These are phyloP conservation scores for Pelochelys cantorii DNA, from an alignment of 2,797 vertebrate species.

Conservation along the genomic window DNA sequence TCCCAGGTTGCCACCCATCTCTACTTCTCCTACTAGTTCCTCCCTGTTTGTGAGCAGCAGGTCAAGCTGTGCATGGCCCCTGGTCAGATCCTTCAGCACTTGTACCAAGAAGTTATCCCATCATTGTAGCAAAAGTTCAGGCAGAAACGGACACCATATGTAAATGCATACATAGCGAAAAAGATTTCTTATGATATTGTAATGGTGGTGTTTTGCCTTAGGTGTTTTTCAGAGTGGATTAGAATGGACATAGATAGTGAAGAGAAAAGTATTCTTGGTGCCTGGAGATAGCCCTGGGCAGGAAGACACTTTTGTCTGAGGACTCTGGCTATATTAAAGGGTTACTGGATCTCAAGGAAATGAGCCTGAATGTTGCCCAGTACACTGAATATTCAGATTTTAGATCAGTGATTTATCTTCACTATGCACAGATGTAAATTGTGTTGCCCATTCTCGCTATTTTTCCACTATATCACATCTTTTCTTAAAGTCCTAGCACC, in stretches of 20 bases:
- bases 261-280: neutral
- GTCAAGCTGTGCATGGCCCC: no score
- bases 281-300: neutral
- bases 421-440: neutral
- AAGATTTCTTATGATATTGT: neutral
- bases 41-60: no score
- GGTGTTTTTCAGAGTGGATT: neutral
- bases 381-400: neutral
- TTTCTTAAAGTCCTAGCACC: neutral
- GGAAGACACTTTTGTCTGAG: neutral
- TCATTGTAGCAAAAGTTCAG: neutral
- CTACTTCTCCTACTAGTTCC: no score
- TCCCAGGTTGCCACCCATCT: no score
- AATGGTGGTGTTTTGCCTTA: neutral
- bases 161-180: neutral
- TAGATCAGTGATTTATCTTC: neutral
- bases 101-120: no score
- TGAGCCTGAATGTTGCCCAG: neutral
- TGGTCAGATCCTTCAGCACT: no score
- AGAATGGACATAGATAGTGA: neutral
- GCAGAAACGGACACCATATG: neutral
- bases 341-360: neutral
- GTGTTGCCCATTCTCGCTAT: fast-evolving
- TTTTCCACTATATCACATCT: neutral
- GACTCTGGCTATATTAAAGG: fast-evolving